phyloP scores from a whole-genome alignment of 2,113 vertebrate species.

The Pachypanchax playfairii region DNA sequence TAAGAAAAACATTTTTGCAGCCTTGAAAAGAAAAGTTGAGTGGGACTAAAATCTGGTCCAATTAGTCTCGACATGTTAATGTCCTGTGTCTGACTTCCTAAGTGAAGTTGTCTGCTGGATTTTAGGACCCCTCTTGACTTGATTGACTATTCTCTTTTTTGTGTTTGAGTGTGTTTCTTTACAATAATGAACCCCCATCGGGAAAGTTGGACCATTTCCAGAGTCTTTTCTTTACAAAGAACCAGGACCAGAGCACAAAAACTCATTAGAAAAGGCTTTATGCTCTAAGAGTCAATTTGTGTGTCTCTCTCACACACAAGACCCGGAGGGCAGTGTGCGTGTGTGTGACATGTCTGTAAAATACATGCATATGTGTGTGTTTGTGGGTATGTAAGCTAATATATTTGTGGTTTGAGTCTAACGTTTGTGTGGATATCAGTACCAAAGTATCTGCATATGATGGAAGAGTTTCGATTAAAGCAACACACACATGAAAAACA shows the following conservation, averaged over 20 bases:
- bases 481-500: neutral
- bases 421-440: neutral
- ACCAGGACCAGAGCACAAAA: constrained; percentile 34
- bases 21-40: neutral
- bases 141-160: constrained; percentile 27
- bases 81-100: constrained; percentile 43
- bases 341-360: constrained; percentile 17
- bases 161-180: constrained; percentile 21
- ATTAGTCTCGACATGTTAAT: constrained; percentile 66
- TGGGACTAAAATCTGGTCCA: constrained; percentile 30
- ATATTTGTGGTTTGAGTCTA: constrained; percentile 9
- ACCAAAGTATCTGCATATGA: neutral
- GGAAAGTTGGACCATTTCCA: constrained; percentile 57
- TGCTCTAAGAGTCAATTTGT: constrained; percentile 44
- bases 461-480: neutral
- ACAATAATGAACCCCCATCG: constrained; percentile 39
- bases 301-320: no score
- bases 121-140: constrained; percentile 28
- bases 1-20: constrained; percentile 4
- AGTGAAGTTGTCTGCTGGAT: constrained; percentile 53
- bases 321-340: constrained; percentile 5
- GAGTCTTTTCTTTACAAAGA: constrained; percentile 42
- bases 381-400: neutral
- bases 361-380: constrained; percentile 3
- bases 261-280: constrained; percentile 65